Conservation (phyloP, 2,888 invertebrate genomes). For the Tetranychus piercei region DNA sequence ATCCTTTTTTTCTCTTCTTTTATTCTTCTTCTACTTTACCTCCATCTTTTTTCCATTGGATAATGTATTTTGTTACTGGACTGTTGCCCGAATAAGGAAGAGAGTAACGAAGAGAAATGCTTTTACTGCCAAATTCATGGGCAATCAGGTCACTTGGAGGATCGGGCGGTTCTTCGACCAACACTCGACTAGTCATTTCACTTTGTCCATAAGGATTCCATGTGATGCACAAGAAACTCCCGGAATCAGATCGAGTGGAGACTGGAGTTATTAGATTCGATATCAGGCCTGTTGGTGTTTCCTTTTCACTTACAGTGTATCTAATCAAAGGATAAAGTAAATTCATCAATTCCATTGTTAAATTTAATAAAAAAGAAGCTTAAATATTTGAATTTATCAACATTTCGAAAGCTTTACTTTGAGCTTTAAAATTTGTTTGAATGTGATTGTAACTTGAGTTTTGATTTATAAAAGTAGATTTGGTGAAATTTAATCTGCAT, state of each 20-base stretch:
- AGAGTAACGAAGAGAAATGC: neutral
- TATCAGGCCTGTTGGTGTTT: slow-evolving; percentile 6
- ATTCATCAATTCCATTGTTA: too few relatives aligned
- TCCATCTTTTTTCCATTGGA: slow-evolving; percentile 9
- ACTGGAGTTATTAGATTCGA: neutral
- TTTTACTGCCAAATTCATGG: neutral
- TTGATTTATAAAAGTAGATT: too few relatives aligned
- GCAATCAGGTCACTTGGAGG: neutral
- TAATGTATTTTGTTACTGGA: slow-evolving; percentile 13
- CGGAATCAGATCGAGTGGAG: slow-evolving; percentile 31
- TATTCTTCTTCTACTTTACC: slow-evolving; percentile 6
- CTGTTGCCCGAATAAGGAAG: slow-evolving; percentile 14
- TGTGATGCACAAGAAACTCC: slow-evolving; percentile 79
- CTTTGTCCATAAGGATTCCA: slow-evolving; percentile 42
- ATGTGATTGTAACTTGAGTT: too few relatives aligned
- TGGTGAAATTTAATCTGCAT: too few relatives aligned
- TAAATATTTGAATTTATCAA: too few relatives aligned
- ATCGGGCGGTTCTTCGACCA: slow-evolving; percentile 15
- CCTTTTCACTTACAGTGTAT: slow-evolving; percentile 5
- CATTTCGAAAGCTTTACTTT: too few relatives aligned
- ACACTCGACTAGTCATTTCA: slow-evolving; percentile 9
- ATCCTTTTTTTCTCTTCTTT: slow-evolving; percentile 5
- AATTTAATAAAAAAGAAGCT: too few relatives aligned
- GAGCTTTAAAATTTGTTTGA: too few relatives aligned
- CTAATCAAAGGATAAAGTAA: neutral